Percentiles rank a stretch among this genome's conserved stretches.
phyloP scores from a whole-genome alignment of 2,888 invertebrate species.

The Euzophera pinguis region DNA sequence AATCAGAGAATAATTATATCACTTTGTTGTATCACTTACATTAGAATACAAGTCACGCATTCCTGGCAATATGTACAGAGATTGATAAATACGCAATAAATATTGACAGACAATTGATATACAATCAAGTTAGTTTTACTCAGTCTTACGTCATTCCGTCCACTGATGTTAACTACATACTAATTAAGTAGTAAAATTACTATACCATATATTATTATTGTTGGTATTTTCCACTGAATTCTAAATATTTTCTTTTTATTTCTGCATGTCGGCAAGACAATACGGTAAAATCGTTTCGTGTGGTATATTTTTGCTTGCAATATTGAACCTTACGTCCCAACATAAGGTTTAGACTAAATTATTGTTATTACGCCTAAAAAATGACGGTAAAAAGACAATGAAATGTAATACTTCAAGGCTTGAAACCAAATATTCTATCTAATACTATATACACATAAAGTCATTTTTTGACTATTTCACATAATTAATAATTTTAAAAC shows the following conservation, averaged over 20 bases:
- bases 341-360: neutral
- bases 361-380: neutral
- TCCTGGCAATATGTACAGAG: conserved; percentile 1
- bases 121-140: conserved; percentile 34
- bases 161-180: conserved; percentile 15
- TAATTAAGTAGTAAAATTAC: conserved; percentile 14
- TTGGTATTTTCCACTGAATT: no score
- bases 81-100: conserved; percentile 18
- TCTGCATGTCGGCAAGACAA: no score
- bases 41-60: neutral
- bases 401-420: conserved; percentile 9
- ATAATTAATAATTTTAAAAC: neutral
- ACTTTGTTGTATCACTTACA: neutral
- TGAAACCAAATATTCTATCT: neutral
- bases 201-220: neutral
- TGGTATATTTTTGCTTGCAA: no score
- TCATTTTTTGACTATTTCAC: neutral
- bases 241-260: no score
- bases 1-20: neutral
- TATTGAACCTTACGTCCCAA: neutral
- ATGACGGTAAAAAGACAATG: conserved; percentile 3
- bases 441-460: neutral
- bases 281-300: no score
- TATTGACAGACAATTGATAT: conserved; percentile 31
- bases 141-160: conserved; percentile 43